Evolutionary conservation across 2,113 vertebrate species (phyloP).

Genomic region (Heliornis fulica): DNA sequence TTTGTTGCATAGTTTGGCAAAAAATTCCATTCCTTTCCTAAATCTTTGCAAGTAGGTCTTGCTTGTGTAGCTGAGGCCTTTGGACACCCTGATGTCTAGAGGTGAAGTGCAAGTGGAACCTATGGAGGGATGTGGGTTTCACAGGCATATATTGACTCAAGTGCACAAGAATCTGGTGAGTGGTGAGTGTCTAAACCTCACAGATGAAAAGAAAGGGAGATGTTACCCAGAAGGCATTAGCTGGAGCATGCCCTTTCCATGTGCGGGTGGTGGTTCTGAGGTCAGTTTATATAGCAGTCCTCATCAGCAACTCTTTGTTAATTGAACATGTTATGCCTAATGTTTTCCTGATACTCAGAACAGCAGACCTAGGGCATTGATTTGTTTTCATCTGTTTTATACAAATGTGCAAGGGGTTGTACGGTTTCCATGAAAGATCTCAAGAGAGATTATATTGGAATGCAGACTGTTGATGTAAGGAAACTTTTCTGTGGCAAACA

Average conservation of each 20-base stretch:
- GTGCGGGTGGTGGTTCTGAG: neutral
- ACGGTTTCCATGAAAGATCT: neutral
- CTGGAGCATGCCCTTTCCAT: neutral
- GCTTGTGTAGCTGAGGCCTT: neutral
- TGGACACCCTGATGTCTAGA: neutral
- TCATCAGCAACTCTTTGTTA: neutral
- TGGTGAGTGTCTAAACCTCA: neutral
- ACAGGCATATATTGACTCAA: neutral
- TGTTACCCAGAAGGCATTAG: neutral
- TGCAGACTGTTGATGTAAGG: neutral
- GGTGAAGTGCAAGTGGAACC: neutral
- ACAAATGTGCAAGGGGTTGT: neutral
- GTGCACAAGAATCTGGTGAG: neutral
- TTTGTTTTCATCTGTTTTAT: neutral
- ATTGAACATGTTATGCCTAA: neutral
- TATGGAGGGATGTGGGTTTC: neutral
- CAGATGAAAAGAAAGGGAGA: neutral
- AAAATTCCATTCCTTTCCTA: neutral
- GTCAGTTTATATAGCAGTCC: neutral
- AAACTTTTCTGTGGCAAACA: slow-evolving; percentile 25
- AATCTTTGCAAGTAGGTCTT: neutral
- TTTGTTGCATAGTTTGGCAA: neutral
- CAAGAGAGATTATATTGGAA: neutral
- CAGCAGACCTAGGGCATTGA: neutral
- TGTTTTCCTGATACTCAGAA: neutral